These are phyloP conservation scores for Machimus rusticus DNA, from an alignment of 2,888 invertebrate species.

Conservation along the genomic window DNA sequence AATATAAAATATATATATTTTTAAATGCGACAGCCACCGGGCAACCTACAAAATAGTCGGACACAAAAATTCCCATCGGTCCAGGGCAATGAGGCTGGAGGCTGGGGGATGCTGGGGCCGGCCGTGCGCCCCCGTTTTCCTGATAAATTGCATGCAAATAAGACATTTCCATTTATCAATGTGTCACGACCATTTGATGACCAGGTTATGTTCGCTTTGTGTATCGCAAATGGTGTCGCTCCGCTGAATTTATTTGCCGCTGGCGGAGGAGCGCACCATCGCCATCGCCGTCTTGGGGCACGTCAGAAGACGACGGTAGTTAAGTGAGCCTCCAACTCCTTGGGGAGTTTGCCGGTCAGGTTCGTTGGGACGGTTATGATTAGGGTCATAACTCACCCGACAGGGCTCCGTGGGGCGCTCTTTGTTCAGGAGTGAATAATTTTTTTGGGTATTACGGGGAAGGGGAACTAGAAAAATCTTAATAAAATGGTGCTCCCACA, in stretches of 20 bases:
- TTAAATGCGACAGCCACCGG: neutral
- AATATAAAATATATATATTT: neutral
- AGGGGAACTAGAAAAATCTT: neutral
- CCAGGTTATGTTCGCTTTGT: slow-evolving; percentile 13
- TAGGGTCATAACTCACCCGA: slow-evolving; percentile 1
- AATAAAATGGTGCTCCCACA: neutral
- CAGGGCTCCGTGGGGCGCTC: neutral
- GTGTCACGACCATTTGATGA: slow-evolving; percentile 44
- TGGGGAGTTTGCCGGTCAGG: neutral
- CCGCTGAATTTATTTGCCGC: slow-evolving; percentile 3
- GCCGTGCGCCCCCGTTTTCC: slow-evolving; percentile 25
- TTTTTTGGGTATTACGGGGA: neutral
- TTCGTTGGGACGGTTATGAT: neutral
- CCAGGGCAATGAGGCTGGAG: neutral
- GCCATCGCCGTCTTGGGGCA: neutral
- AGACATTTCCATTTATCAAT: slow-evolving; percentile 45
- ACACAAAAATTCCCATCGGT: neutral
- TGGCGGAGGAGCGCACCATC: neutral
- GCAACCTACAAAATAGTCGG: neutral
- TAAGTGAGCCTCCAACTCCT: neutral
- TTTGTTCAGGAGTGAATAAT: neutral
- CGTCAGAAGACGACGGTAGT: neutral
- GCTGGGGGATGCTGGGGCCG: neutral
- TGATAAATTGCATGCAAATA: slow-evolving; percentile 48
- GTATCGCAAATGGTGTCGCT: slow-evolving; percentile 31